phyloP scores from a whole-genome alignment of 2,797 vertebrate genomes.

The Serranus cabrilla region DNA sequence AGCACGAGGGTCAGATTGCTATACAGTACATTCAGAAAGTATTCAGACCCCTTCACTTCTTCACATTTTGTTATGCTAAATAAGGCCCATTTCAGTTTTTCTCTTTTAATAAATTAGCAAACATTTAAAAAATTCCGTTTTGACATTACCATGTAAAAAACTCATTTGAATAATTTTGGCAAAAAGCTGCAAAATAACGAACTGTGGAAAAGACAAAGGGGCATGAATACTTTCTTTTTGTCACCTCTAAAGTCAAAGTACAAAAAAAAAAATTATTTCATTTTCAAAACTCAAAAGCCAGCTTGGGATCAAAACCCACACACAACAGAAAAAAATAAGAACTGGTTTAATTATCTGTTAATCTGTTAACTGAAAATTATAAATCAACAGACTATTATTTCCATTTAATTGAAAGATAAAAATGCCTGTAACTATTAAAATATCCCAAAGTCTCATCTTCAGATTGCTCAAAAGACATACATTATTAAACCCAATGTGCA shows the following conservation, averaged over 20 bases:
- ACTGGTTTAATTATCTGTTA: not conserved
- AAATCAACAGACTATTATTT: not conserved
- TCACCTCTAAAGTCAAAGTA: too few relatives aligned
- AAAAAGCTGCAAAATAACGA: too few relatives aligned
- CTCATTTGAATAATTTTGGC: too few relatives aligned
- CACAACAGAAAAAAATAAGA: not conserved
- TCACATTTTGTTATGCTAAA: too few relatives aligned
- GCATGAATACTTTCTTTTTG: too few relatives aligned
- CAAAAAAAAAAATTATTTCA: not conserved
- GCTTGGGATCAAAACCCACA: not conserved
- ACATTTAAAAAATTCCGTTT: too few relatives aligned
- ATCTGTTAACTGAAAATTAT: not conserved
- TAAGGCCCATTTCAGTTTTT: too few relatives aligned
- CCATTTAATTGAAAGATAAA: not conserved
- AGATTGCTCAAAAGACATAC: not conserved
- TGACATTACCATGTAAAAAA: too few relatives aligned
- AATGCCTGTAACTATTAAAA: not conserved
- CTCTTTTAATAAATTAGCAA: too few relatives aligned
- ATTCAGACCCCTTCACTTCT: too few relatives aligned
- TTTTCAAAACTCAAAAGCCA: not conserved
- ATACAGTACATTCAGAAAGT: not conserved
- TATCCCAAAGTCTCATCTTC: too few relatives aligned
- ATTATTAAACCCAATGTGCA: not conserved
- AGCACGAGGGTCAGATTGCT: constrained; percentile 10
- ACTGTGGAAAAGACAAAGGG: too few relatives aligned